Conservation (phyloP, 2,797 vertebrate species). For the Zenarchopterus dispar region DNA sequence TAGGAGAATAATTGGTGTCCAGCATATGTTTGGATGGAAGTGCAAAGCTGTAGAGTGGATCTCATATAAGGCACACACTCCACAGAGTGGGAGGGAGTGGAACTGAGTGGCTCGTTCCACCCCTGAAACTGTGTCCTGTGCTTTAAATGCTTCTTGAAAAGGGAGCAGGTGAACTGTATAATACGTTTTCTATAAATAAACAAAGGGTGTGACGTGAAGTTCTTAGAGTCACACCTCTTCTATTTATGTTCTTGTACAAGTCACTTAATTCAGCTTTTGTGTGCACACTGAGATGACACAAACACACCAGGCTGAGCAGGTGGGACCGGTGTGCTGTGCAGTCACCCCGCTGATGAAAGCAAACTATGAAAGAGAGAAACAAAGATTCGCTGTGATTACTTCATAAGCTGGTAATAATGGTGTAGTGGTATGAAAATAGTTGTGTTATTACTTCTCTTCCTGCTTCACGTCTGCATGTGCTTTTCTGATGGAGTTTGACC, state of each 20-base stretch:
- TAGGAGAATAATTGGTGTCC: too few species aligned
- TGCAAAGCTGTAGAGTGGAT: too few species aligned
- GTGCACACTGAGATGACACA: constrained; percentile 19
- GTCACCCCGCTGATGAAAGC: constrained; percentile 13
- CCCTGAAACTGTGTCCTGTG: too few species aligned
- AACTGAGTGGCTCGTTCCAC: too few species aligned
- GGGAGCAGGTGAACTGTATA: too few species aligned
- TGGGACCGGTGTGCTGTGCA: constrained; percentile 45
- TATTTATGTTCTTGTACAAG: background rate
- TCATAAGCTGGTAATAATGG: background rate
- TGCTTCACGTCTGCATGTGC: background rate
- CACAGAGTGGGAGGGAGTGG: too few species aligned
- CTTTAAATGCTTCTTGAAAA: too few species aligned
- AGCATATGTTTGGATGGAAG: too few species aligned
- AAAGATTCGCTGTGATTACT: background rate
- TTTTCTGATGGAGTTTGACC: constrained; percentile 23
- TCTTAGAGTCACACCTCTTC: too few species aligned
- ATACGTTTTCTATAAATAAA: too few species aligned
- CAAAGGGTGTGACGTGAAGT: too few species aligned
- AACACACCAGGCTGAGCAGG: constrained; percentile 42
- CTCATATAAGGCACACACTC: too few species aligned
- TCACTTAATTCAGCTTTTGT: constrained; percentile 23
- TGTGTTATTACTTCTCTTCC: background rate
- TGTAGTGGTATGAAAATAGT: constrained; percentile 6
- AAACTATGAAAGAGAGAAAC: constrained; percentile 12